These are phyloP conservation scores for Crotalus helleri DNA, from an alignment of 2,113 vertebrate genomes.

Conservation along the genomic window DNA sequence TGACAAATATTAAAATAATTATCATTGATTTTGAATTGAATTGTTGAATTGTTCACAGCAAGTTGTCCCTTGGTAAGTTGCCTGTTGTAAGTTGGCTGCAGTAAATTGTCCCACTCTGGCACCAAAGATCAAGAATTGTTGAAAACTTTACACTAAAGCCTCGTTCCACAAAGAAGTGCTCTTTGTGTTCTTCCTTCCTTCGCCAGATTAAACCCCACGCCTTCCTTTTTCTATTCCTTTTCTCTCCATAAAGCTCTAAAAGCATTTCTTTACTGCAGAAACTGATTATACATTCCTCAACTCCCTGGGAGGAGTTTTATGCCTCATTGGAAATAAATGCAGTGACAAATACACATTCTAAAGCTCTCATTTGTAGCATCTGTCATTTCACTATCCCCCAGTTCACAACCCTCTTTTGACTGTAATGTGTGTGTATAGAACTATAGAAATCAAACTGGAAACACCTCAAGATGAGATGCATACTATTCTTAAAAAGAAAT, in stretches of 20 bases:
- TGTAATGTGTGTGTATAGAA: not conserved
- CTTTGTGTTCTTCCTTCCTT: slow-evolving; percentile 10
- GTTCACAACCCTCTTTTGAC: slow-evolving; percentile 24
- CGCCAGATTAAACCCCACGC: not conserved
- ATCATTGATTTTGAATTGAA: no score
- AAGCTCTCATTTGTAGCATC: slow-evolving; percentile 30
- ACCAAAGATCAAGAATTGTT: not conserved
- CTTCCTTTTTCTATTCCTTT: not conserved
- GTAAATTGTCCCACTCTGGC: no score
- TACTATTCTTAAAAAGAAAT: not conserved
- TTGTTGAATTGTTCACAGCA: no score
- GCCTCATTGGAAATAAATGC: slow-evolving; percentile 44
- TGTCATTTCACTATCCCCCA: slow-evolving; percentile 38
- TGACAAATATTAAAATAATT: no score
- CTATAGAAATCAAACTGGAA: slow-evolving; percentile 31
- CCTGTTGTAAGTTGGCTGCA: no score
- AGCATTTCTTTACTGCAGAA: not conserved
- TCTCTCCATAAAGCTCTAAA: not conserved
- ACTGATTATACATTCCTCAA: rapidly evolving
- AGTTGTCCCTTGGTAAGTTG: no score
- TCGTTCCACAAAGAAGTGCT: slow-evolving; percentile 23
- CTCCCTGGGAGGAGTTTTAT: slow-evolving; percentile 30
- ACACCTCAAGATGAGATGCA: slow-evolving; percentile 8
- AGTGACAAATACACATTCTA: slow-evolving; percentile 28
- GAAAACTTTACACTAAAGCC: not conserved